Evolutionary conservation across 2,888 invertebrate species (phyloP).

Genomic region (Pristionchus arcanus): DNA sequence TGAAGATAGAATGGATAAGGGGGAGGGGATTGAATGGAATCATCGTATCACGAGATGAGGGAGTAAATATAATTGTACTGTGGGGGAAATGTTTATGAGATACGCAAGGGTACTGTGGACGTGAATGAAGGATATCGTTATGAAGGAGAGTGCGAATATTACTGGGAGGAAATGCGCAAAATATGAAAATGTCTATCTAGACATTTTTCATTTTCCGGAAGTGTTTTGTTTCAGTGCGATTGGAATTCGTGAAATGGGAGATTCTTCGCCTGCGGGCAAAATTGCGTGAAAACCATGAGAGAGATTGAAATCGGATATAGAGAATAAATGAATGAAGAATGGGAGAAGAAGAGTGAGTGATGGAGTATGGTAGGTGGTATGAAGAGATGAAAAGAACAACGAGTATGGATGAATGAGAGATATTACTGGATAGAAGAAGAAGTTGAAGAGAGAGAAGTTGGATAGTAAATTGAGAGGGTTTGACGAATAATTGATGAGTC

Average conservation of each 20-base stretch:
- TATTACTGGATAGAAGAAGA: conserved; percentile 10
- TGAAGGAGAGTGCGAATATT: no score
- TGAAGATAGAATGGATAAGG: conserved; percentile 12
- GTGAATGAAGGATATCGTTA: not conserved
- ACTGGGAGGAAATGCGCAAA: not conserved
- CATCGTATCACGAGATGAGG: not conserved
- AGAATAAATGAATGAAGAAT: not conserved
- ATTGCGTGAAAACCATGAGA: not conserved
- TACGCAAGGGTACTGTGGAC: not conserved
- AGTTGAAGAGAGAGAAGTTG: conserved; percentile 13
- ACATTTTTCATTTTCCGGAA: not conserved
- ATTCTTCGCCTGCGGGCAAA: not conserved
- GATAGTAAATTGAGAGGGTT: conserved; percentile 49
- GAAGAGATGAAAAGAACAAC: not conserved
- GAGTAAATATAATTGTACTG: not conserved
- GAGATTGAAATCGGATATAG: conserved; percentile 24
- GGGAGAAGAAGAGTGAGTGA: conserved; percentile 9
- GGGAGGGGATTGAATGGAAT: not conserved
- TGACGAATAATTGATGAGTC: conserved; percentile 43
- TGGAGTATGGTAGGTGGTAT: not conserved
- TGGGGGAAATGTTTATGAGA: not conserved
- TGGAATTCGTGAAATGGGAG: not conserved
- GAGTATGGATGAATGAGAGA: not conserved
- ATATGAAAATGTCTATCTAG: not conserved
- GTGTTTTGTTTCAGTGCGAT: not conserved